Evolutionary conservation across 2,113 vertebrate genomes (phyloP), one percentile per base, ranked within the genome.

Genomic region (Rhabdornis inornatus): DNA sequence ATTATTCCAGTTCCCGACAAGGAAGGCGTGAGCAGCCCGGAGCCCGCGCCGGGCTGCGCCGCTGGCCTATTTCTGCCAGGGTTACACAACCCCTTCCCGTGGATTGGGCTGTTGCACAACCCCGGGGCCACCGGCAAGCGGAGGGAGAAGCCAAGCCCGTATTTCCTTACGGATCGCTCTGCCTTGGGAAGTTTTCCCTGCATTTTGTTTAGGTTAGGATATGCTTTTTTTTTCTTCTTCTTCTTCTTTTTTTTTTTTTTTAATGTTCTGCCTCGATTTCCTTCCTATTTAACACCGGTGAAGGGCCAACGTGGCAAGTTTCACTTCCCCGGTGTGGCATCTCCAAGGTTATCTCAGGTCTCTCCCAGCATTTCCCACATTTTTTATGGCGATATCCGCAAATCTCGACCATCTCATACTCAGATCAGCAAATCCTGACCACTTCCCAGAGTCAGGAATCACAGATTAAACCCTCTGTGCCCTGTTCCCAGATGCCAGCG

Each of bases 91-190:
- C 75, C 72, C 69, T 23, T 6, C 35, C 33, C 66, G 53, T 3
- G 79, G 47, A 39, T 76, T 28, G 4, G 87, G 75, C 79, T 85
- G 66, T 96, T 95, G 94, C 90, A 92, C 94, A 95, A 93, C 70
- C 13, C 92, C 33, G 1, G 57, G 76, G 37, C 89, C 89, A 37
- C 35, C 11, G 3, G 59, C 4, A 24, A 59, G 79, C 9, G 1
- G 37, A 74, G 71, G 35, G 37, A 60, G 76, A 53, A 64, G 75
- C 61, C 1, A 42, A 55, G 74, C 53, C 80, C 68, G 6, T 3
- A 5, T 45, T 40, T 86, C 79, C 81, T 74, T 40, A 22, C 35
- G 1, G 53, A 33, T 35, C 13, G 3, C 47, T 60, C 56, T 3
- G 39, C 56, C 3, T 4, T 24, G 40, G 20, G 59, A 50, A 64